Evolutionary conservation across 2,797 vertebrate species (phyloP).

Genomic region (Margarornis squamiger): DNA sequence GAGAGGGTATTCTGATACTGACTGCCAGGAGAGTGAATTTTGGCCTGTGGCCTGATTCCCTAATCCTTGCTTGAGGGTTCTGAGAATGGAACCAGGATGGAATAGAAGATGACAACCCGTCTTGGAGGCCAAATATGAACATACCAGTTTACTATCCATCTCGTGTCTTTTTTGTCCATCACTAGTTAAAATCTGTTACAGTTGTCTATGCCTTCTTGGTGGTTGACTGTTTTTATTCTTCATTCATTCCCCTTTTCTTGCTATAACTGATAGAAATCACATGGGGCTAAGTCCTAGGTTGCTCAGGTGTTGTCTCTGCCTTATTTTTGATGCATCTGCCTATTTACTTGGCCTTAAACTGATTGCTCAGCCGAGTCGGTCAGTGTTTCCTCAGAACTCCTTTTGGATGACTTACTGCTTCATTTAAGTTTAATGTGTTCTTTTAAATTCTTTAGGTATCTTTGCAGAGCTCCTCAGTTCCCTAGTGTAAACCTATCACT

Average conservation of each 20-base stretch:
- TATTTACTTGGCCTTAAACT: constrained; percentile 34
- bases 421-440: not conserved
- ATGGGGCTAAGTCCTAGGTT: not conserved
- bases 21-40: not conserved
- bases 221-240: not conserved
- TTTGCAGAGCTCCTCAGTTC: constrained; percentile 10
- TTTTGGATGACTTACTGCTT: not conserved
- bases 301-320: not conserved
- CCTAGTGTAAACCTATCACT: not conserved
- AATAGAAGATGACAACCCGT: not conserved
- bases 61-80: not conserved
- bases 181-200: not conserved
- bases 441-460: constrained; percentile 28
- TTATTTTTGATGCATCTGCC: not conserved
- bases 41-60: not conserved
- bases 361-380: not conserved
- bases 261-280: not conserved
- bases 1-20: not conserved
- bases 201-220: not conserved
- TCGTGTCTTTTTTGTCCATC: not conserved
- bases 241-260: not conserved
- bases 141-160: not conserved
- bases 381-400: not conserved
- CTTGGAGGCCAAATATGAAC: not conserved
- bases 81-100: not conserved